Evolutionary conservation across 2,888 invertebrate species (phyloP), one percentile per base, ranked within the genome.

Genomic region (Chloroclysta siterata): DNA sequence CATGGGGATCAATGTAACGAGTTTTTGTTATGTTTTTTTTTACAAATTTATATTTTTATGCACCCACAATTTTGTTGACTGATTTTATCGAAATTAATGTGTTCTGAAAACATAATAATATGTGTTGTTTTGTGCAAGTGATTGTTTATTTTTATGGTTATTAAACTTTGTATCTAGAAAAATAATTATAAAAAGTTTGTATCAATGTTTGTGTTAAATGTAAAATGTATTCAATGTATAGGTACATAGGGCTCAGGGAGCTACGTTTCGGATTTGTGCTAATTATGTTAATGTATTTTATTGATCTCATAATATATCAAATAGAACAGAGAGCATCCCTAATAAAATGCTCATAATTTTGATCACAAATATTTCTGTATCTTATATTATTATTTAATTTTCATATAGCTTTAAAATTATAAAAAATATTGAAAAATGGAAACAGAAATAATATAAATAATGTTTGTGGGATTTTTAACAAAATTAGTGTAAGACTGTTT

Each of bases 261-360:
- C 86, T 64, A 72, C 67, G 67, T 79, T 81, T 78, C 78, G 69
- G 73, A 71, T 70, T 69, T 73, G 74, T 78, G 73, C 74, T 80
- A 72, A 72, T 74, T 69, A 68, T 76, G 69, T 79, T 79, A 77
- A 65, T 68, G 61, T 66, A 69, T 65, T 66, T 65, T 78, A 82
- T 83, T 88, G 90, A 90, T 90, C 90, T 90, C 89, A 89, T 83
- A 73, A 74, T 65, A 51, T 63, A 75, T 72, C 69, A 80, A 79
- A 75, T 71, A 72, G 72, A 73, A 75, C 77, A 70, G 65, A 58
- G 69, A 75, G 74, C 72, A 64, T 74, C 72, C 50, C 60, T 58
- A 61, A 66, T n/a, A 56, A 68, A 62, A 69, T 69, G 72, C 72
- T 72, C 72, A 65, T 70, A 59, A 65, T 75, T 73, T 74, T 68